Evolutionary conservation across 2,113 vertebrate genomes (phyloP).

Genomic region (Menura novaehollandiae): DNA sequence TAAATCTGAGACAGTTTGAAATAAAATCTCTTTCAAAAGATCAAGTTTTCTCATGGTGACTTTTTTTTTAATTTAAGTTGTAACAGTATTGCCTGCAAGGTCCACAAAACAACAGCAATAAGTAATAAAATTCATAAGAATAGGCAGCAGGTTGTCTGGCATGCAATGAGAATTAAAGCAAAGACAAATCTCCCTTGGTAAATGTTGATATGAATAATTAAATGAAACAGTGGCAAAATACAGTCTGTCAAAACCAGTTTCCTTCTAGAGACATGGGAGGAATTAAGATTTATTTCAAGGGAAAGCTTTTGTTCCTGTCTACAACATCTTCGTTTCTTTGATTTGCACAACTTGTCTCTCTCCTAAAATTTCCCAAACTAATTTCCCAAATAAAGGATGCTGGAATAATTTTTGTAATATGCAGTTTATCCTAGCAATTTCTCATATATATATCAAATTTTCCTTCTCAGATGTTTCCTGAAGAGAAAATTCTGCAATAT

Average conservation of each 20-base stretch:
- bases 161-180: conserved; percentile 13
- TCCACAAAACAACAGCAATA: background rate
- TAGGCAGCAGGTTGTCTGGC: background rate
- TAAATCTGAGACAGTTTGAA: background rate
- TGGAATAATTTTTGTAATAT: background rate
- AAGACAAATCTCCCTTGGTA: background rate
- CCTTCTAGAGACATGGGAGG: background rate
- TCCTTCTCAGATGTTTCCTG: background rate
- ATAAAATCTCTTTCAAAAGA: background rate
- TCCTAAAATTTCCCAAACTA: background rate
- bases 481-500: background rate
- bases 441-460: background rate
- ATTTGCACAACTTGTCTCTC: conserved; percentile 17
- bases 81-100: background rate
- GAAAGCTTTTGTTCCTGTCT: background rate
- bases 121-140: background rate
- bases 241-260: conserved; percentile 54
- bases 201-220: conserved; percentile 66
- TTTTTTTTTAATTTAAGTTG: background rate
- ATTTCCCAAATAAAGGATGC: background rate
- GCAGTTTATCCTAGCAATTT: background rate
- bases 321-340: conserved; percentile 20
- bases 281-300: conserved; percentile 57
- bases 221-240: conserved; percentile 60
- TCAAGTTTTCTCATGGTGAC: background rate